A percentile compares a stretch with the other conserved stretches of the same genome.
These are phyloP conservation scores for Sakesphorus luctuosus DNA, from an alignment of 2,113 vertebrate species.

Conservation along the genomic window DNA sequence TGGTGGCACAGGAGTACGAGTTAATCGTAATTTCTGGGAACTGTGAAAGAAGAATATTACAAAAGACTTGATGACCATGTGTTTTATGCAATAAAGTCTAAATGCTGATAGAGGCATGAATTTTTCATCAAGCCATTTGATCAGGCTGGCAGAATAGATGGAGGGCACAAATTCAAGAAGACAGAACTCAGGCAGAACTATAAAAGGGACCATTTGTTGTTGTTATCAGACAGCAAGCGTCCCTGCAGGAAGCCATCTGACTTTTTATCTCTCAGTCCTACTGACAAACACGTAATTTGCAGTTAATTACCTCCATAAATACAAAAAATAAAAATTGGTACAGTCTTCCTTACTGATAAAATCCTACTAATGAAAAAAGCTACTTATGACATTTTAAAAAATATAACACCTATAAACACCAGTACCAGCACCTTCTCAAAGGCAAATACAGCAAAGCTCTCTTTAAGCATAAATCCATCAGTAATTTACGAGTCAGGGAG, in stretches of 20 bases:
- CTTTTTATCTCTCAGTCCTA: not conserved
- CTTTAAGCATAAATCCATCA: not conserved
- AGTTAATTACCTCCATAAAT: not conserved
- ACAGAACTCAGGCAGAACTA: not conserved
- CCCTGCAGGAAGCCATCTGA: not conserved
- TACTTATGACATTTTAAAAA: not conserved
- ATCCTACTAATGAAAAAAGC: not conserved
- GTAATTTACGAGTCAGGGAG: not conserved
- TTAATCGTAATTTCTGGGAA: conserved; percentile 85
- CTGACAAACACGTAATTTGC: fast-evolving
- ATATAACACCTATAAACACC: not conserved
- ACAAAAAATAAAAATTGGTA: not conserved
- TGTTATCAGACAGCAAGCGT: not conserved
- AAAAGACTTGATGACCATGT: not conserved
- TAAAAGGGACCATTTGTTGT: not conserved
- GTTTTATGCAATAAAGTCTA: not conserved
- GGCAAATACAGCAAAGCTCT: not conserved
- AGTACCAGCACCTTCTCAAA: not conserved
- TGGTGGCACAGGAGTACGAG: conserved; percentile 80
- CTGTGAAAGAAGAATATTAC: conserved; percentile 63
- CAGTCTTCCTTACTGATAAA: not conserved
- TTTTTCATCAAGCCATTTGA: not conserved
- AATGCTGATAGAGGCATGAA: not conserved
- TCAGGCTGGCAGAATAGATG: not conserved
- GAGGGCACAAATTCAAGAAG: not conserved